Evolutionary conservation across 2,888 invertebrate genomes (phyloP), one percentile per base, ranked within the genome.

Genomic region (Thera obeliscata): DNA sequence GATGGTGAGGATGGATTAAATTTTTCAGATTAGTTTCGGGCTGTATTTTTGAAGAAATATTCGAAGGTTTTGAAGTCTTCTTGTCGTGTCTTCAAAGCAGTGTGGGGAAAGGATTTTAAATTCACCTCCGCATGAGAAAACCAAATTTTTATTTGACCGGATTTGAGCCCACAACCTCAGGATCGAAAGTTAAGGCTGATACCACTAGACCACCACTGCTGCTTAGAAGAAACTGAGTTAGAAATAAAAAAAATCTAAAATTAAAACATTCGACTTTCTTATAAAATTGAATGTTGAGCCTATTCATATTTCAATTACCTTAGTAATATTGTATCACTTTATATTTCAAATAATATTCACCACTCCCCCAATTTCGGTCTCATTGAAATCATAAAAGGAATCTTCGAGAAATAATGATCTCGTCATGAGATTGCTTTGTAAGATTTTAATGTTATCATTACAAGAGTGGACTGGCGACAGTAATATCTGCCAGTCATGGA

Each of bases 371-470:
- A 66, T 33, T 61, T 56, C 55, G 36, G 49, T 61, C 61, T 38
- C 59, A 64, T 59, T 50, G 49, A 52, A 66, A 66, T 69, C 65
- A 54, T 41, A 69, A 69, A 62, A 69, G 59, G 59, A 65, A 68
- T 67, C 62, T 61, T 49, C n/a, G 49, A 49, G 54, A 68, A 64
- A 69, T 69, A 69, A 69, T 69, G 69, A 66, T 69, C 69, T 52
- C 60, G 65, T 65, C 69, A 70, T 66, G 79, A 81, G 88, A 92
- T 88, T 87, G 85, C 87, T 91, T 86, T 88, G 82, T 82, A 76
- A 88, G 89, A 89, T 88, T 89, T 90, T 90, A 91, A 91, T 91
- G 90, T 90, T 91, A 89, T 91, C 91, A 91, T 92, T 93, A 90
- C 83, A 77, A 83, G 87, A 91, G 93, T 91, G 89, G 88, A 86